phyloP scores from a whole-genome alignment of 2,113 vertebrate species.

The Strigops habroptila region DNA sequence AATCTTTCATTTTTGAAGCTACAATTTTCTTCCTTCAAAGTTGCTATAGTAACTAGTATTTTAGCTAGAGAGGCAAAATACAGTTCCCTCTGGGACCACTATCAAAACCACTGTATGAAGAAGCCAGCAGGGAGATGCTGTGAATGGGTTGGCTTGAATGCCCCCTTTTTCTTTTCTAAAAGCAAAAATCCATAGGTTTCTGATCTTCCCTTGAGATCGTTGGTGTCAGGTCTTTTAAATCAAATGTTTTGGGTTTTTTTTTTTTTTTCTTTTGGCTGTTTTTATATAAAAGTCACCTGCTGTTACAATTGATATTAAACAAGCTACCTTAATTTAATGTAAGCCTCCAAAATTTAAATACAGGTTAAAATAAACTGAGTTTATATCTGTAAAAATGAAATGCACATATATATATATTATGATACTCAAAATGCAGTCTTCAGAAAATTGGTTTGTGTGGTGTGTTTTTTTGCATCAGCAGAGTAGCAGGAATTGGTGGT shows the following conservation, averaged over 20 bases:
- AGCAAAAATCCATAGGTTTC: slow-evolving; percentile 67
- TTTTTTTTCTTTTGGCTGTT: slow-evolving; percentile 70
- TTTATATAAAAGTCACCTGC: slow-evolving; percentile 80
- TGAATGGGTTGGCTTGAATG: slow-evolving; percentile 67
- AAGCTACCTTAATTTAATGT: slow-evolving; percentile 80
- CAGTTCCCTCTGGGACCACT: slow-evolving; percentile 77
- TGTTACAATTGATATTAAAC: slow-evolving; percentile 72
- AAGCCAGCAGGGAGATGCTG: slow-evolving; percentile 72
- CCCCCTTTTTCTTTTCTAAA: slow-evolving; percentile 67
- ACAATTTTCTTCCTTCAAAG: slow-evolving; percentile 52
- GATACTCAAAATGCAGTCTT: slow-evolving; percentile 81
- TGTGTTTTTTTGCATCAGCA: slow-evolving; percentile 73
- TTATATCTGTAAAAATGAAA: slow-evolving; percentile 79
- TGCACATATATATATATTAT: slow-evolving; percentile 79
- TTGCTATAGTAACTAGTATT: slow-evolving; percentile 72
- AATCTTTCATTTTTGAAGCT: slow-evolving; percentile 58
- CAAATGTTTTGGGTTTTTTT: slow-evolving; percentile 43
- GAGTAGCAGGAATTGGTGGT: slow-evolving; percentile 20
- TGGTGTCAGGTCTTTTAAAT: slow-evolving; percentile 77
- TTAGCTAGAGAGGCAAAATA: slow-evolving; percentile 69
- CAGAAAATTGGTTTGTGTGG: slow-evolving; percentile 76
- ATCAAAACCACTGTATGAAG: slow-evolving; percentile 75
- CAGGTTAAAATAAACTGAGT: slow-evolving; percentile 74
- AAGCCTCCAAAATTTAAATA: slow-evolving; percentile 75
- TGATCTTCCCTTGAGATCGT: slow-evolving; percentile 70